Evolutionary conservation across 1,140 invertebrate genomes (phyloP).

Genomic region (Lepidurus arcticus): DNA sequence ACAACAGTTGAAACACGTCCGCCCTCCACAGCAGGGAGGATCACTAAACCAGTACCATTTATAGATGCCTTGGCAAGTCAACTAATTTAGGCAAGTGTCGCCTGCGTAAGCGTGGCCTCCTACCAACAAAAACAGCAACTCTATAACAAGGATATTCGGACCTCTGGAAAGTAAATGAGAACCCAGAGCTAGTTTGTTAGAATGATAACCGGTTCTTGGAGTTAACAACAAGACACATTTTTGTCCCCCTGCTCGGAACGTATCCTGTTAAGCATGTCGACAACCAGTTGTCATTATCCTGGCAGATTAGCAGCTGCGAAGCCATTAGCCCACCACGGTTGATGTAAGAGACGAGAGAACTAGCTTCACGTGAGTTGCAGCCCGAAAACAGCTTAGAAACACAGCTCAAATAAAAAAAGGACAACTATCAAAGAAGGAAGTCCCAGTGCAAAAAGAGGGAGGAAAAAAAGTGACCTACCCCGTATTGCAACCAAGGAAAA

Average conservation of each 20-base stretch:
- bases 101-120: conserved; percentile 1
- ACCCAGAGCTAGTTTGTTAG: conserved; percentile 8
- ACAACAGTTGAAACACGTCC: neutral
- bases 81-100: conserved; percentile 13
- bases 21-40: neutral
- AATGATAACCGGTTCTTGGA: conserved; percentile 15
- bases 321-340: conserved; percentile 20
- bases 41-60: neutral
- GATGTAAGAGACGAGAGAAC: conserved; percentile 15
- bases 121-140: neutral
- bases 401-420: neutral
- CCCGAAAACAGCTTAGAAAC: neutral
- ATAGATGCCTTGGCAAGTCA: neutral
- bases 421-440: neutral
- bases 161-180: neutral
- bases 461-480: neutral
- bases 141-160: neutral
- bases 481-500: neutral
- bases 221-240: conserved; percentile 15
- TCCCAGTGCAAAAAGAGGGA: neutral
- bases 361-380: neutral
- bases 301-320: conserved; percentile 18
- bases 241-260: neutral
- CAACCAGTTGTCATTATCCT: conserved; percentile 21
- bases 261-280: conserved; percentile 21